Percentiles rank a stretch among this genome's conserved stretches.
These are phyloP conservation scores for Aphelenchoides avenae DNA, from an alignment of 1,140 invertebrate species.

Conservation along the genomic window DNA sequence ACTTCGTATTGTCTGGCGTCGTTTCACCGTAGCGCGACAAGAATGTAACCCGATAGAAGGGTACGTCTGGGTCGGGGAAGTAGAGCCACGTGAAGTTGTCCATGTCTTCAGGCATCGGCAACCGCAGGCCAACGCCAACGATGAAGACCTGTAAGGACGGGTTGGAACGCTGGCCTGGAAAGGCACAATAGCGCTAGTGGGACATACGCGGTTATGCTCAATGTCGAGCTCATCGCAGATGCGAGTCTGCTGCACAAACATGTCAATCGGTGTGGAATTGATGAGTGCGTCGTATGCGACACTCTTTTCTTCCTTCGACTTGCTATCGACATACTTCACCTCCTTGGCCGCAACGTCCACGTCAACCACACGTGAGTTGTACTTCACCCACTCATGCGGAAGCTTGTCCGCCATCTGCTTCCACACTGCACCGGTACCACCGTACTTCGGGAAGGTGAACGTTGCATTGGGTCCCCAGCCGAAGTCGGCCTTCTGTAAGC, in stretches of 20 bases:
- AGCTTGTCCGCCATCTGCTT: conserved; percentile 51
- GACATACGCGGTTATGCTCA: conserved; percentile 48
- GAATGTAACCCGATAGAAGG: conserved; percentile 59
- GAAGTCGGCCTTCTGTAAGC: conserved; percentile 54
- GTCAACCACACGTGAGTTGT: conserved; percentile 39
- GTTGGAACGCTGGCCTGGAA: not conserved
- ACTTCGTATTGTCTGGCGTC: conserved; percentile 53
- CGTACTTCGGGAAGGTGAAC: conserved; percentile 58
- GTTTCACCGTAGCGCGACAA: conserved; percentile 42
- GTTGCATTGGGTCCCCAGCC: conserved; percentile 58
- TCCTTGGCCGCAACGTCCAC: conserved; percentile 46
- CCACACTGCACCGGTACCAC: conserved; percentile 59
- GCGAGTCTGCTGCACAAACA: conserved; percentile 49
- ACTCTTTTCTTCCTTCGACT: conserved; percentile 18
- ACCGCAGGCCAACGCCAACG: conserved; percentile 53
- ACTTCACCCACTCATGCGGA: conserved; percentile 53
- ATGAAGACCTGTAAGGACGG: conserved; percentile 49
- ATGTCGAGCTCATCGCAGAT: conserved; percentile 47
- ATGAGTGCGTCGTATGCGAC: conserved; percentile 51
- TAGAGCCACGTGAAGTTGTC: conserved; percentile 58
- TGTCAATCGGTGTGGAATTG: conserved; percentile 56
- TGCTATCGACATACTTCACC: conserved; percentile 38
- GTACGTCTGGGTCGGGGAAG: conserved; percentile 57
- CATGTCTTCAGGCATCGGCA: conserved; percentile 52
- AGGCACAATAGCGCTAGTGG: conserved; percentile 2